These are phyloP conservation scores for Andrena cerasifolii DNA, from an alignment of 1,140 invertebrate species.

Conservation along the genomic window DNA sequence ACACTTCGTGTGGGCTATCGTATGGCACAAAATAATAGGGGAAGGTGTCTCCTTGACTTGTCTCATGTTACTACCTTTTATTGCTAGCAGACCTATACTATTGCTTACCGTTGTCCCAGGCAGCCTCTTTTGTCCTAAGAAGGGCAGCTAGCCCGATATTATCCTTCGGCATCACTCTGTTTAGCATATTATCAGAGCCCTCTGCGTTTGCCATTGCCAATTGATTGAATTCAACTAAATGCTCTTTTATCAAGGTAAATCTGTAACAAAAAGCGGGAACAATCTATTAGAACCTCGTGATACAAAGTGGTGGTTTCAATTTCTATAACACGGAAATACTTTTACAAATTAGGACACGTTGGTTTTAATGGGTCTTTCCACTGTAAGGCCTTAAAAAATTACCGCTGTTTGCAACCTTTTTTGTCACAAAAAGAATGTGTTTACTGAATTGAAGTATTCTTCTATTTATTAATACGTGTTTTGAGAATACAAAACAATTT, in stretches of 20 bases:
- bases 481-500: no score
- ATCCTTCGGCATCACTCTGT: slow-evolving; percentile 99
- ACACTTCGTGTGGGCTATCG: no score
- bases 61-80: no score
- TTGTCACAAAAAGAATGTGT: no score
- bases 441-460: no score
- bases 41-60: no score
- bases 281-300: neutral
- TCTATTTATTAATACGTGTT: no score
- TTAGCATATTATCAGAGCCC: slow-evolving; percentile 99
- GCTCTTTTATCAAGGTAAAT: slow-evolving; percentile 97
- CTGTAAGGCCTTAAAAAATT: no score
- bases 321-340: neutral
- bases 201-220: slow-evolving; percentile 99
- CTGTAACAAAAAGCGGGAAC: slow-evolving; percentile 81
- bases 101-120: slow-evolving; percentile 93
- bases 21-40: no score
- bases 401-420: no score
- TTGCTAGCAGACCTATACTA: neutral
- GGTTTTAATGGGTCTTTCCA: no score
- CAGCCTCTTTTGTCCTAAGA: slow-evolving; percentile 95
- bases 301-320: neutral
- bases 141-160: slow-evolving; percentile 98
- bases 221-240: slow-evolving; percentile 99
- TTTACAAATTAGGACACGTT: neutral